A percentile compares a stretch with the other conserved stretches of the same genome.
phyloP scores from a whole-genome alignment of 2,113 vertebrate genomes.

The Athene cunicularia region DNA sequence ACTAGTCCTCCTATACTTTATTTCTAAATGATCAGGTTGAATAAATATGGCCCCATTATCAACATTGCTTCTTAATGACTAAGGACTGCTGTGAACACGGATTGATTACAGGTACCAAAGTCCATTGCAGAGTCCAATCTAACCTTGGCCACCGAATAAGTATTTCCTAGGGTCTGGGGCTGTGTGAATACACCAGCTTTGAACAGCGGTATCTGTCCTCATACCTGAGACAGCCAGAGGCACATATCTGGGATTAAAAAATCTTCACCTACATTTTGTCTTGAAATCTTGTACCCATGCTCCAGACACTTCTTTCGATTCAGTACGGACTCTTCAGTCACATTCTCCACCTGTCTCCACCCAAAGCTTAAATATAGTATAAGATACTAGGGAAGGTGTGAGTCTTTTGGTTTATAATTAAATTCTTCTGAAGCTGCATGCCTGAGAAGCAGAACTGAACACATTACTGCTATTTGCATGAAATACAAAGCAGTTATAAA shows the following conservation, averaged over 20 bases:
- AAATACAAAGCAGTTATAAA: not conserved
- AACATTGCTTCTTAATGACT: not conserved
- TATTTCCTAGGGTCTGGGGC: not conserved
- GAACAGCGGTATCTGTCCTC: not conserved
- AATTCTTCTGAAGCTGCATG: not conserved
- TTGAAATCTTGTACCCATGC: not conserved
- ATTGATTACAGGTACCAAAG: not conserved
- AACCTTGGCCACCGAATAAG: not conserved
- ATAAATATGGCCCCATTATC: not conserved
- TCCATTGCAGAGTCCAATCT: not conserved
- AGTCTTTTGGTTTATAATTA: not conserved
- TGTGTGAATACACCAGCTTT: not conserved
- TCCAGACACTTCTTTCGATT: not conserved
- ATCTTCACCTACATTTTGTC: accelerated
- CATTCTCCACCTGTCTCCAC: not conserved
- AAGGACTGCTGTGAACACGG: not conserved
- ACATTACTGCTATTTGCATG: not conserved
- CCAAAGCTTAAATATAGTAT: not conserved
- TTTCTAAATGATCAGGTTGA: not conserved
- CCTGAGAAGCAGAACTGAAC: not conserved
- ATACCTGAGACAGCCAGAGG: not conserved
- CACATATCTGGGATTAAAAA: constrained; percentile 5
- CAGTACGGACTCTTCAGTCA: not conserved
- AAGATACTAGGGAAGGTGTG: not conserved
- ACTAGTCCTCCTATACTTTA: not conserved